These are phyloP conservation scores for Cepaea hortensis DNA, from an alignment of 2,888 invertebrate genomes.

Conservation along the genomic window DNA sequence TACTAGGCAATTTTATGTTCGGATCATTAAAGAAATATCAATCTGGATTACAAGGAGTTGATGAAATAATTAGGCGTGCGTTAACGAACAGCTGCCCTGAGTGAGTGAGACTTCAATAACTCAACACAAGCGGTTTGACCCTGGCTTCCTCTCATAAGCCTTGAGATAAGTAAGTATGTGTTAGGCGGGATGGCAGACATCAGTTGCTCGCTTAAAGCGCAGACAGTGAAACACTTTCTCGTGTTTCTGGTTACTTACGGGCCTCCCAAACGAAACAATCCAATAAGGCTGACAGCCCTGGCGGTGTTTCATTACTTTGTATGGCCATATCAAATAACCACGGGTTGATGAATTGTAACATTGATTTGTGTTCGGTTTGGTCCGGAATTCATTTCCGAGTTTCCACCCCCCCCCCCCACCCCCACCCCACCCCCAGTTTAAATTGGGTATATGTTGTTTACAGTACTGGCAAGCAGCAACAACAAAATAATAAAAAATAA, in stretches of 20 bases:
- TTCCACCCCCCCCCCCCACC: not conserved
- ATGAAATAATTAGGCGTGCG: too few species aligned
- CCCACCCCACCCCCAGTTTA: not conserved
- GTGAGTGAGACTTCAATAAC: too few species aligned
- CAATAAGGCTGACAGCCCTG: slow-evolving; percentile 22
- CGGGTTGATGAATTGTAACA: slow-evolving; percentile 29
- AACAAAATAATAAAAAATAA: not conserved
- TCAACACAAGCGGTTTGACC: not conserved
- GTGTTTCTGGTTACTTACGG: not conserved
- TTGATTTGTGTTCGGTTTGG: slow-evolving; percentile 36
- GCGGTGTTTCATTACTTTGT: slow-evolving; percentile 43
- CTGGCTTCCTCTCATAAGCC: not conserved
- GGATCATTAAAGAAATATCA: too few species aligned
- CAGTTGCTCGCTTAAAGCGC: not conserved
- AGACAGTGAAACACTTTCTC: not conserved
- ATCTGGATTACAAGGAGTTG: too few species aligned
- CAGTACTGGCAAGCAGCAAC: not conserved
- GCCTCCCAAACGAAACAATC: slow-evolving; percentile 19
- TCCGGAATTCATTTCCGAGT: slow-evolving; percentile 41
- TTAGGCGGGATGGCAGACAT: not conserved
- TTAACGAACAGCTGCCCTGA: too few species aligned
- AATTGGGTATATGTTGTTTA: not conserved
- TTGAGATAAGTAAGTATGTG: not conserved
- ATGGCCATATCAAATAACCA: slow-evolving; percentile 37
- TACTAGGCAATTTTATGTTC: too few species aligned